Evolutionary conservation across 2,888 invertebrate species (phyloP).

Genomic region (Drosophila setosimentum): DNA sequence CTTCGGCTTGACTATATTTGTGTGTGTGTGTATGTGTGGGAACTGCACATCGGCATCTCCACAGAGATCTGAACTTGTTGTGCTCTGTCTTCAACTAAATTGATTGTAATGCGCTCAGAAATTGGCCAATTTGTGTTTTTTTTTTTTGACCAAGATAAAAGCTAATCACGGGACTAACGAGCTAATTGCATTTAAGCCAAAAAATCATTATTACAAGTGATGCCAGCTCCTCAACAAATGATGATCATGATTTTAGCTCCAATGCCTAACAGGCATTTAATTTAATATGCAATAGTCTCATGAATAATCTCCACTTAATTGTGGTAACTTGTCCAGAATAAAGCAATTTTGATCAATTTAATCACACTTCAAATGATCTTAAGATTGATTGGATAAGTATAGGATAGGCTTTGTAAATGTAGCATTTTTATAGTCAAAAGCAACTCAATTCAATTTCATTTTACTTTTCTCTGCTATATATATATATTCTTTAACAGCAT

Average conservation of each 20-base stretch:
- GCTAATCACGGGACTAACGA: conserved; percentile 23
- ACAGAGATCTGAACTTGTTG: conserved; percentile 22
- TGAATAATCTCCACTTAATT: background rate
- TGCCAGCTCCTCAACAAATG: background rate
- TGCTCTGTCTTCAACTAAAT: conserved; percentile 13
- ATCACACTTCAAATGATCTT: background rate
- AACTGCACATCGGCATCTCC: conserved; percentile 17
- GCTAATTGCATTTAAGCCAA: conserved; percentile 40
- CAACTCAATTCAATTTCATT: background rate
- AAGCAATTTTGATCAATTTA: background rate
- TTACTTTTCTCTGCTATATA: background rate
- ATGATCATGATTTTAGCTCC: background rate
- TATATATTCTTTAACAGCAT: background rate
- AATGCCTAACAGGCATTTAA: background rate
- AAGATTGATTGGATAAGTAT: too few species aligned
- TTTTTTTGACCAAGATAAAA: conserved; percentile 21
- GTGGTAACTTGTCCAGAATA: background rate
- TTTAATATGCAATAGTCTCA: background rate
- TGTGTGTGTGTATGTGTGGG: conserved; percentile 5
- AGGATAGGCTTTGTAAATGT: too few species aligned
- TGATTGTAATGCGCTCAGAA: conserved; percentile 25
- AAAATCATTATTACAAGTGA: conserved; percentile 5
- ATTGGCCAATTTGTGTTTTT: conserved; percentile 48
- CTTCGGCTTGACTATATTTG: conserved; percentile 13
- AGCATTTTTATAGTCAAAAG: background rate